Evolutionary conservation across 2,888 invertebrate species (phyloP), one percentile per base, ranked within the genome.

Genomic region (Aproaerema taeniolella): DNA sequence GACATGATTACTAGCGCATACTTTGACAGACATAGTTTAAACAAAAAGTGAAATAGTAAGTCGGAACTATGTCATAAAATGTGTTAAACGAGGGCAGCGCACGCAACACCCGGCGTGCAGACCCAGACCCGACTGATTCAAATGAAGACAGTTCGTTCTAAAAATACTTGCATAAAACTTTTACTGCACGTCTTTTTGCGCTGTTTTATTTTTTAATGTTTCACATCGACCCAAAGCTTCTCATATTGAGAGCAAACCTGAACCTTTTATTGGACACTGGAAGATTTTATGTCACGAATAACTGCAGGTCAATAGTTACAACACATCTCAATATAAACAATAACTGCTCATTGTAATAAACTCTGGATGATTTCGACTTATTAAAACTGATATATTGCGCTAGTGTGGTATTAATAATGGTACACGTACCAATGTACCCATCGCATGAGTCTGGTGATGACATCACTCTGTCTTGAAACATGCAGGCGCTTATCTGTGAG

Each of bases 61-160:
- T 71, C 77, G 78, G 78, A 79, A 77, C 67, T 67, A 55, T 70
- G 71, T 81, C 82, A 81, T 83, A 83, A 81, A 82, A 78, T 76
- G 73, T 69, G 62, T 58, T 64, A 67, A 80, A 82, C 65, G 80
- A 73, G 71, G 60, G 47, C 59, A 50, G 47, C 55, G 52, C 83
- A 85, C 82, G 85, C 83, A 67, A 79, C 57, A 52, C 45, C 38
- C 43, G 45, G 39, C n/a, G 8, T 26, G 29, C 31, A 15, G 16
- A 14, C 29, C 29, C 15, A 9, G 33, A 13, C 33, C 10, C 53
- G 48, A 31, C 51, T 43, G 48, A 49, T 50, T 58, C 53, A 63
- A 67, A 70, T 64, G 60, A 64, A 72, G 61, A 65, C 62, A 51
- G 55, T 53, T 53, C 53, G 45, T 24, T 54, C 64, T 66, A 67